A percentile compares a stretch with the other conserved stretches of the same genome.
Conservation (phyloP, 1,140 invertebrate genomes). For the Chrysoperla carnea region DNA sequence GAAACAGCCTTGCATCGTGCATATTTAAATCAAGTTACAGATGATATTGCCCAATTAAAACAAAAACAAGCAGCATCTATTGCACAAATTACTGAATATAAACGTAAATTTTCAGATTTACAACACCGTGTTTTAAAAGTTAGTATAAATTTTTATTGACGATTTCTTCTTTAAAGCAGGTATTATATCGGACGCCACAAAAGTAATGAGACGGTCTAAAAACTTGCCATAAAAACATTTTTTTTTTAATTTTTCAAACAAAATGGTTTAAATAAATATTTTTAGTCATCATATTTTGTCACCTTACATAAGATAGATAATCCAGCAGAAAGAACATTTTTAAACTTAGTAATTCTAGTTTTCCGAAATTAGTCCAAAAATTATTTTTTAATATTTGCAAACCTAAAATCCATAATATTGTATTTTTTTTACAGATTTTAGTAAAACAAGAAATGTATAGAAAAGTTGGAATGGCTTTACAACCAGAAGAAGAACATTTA, state of each 20-base stretch:
- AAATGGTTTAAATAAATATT: too few species aligned
- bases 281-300: too few species aligned
- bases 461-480: slow-evolving; percentile 68
- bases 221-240: slow-evolving; percentile 17
- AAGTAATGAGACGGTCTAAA: slow-evolving; percentile 19
- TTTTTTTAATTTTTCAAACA: too few species aligned
- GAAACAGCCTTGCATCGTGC: slow-evolving; percentile 61
- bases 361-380: too few species aligned
- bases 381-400: too few species aligned
- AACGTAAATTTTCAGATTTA: slow-evolving; percentile 53
- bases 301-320: too few species aligned
- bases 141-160: slow-evolving; percentile 9
- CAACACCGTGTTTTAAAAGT: slow-evolving; percentile 62
- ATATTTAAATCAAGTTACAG: slow-evolving; percentile 54
- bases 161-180: background rate
- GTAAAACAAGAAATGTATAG: slow-evolving; percentile 72
- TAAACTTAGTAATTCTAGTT: too few species aligned
- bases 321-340: too few species aligned
- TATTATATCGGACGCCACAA: slow-evolving; percentile 7
- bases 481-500: slow-evolving; percentile 76
- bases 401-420: background rate
- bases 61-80: slow-evolving; percentile 49
- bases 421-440: slow-evolving; percentile 42
- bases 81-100: slow-evolving; percentile 54
- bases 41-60: slow-evolving; percentile 56